Evolutionary conservation across 1,140 invertebrate genomes (phyloP).

Genomic region (Gonioctena quinquepunctata): DNA sequence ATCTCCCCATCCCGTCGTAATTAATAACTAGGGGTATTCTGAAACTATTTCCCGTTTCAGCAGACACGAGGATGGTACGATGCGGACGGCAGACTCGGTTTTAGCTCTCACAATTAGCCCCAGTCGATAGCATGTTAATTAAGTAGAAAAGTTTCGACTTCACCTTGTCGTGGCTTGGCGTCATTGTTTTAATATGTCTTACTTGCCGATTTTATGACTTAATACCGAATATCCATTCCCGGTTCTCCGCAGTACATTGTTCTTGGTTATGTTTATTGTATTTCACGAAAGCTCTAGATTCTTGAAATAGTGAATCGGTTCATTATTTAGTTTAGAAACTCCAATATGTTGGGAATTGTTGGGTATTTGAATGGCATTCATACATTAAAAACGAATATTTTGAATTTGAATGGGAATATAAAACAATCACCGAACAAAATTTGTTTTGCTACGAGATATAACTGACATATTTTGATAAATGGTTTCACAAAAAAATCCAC

Average conservation of each 20-base stretch:
- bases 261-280: background rate
- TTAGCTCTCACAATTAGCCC: slow-evolving; percentile 20
- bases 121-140: slow-evolving; percentile 38
- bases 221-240: slow-evolving; percentile 22
- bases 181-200: slow-evolving; percentile 33
- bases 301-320: no score
- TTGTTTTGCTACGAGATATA: no score
- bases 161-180: slow-evolving; percentile 32
- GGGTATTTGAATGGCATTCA: no score
- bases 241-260: background rate
- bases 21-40: slow-evolving; percentile 20
- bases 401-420: no score
- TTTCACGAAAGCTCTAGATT: no score
- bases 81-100: slow-evolving; percentile 23
- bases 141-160: slow-evolving; percentile 30
- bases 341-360: no score
- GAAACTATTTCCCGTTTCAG: slow-evolving; percentile 21
- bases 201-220: slow-evolving; percentile 34
- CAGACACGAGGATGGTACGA: slow-evolving; percentile 36
- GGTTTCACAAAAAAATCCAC: no score
- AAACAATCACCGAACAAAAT: no score
- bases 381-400: no score
- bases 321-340: no score
- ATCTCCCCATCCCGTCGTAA: slow-evolving; percentile 1
- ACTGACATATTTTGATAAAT: no score